Evolutionary conservation across 2,113 vertebrate species (phyloP).

Genomic region (Dendrocopos noguchii): DNA sequence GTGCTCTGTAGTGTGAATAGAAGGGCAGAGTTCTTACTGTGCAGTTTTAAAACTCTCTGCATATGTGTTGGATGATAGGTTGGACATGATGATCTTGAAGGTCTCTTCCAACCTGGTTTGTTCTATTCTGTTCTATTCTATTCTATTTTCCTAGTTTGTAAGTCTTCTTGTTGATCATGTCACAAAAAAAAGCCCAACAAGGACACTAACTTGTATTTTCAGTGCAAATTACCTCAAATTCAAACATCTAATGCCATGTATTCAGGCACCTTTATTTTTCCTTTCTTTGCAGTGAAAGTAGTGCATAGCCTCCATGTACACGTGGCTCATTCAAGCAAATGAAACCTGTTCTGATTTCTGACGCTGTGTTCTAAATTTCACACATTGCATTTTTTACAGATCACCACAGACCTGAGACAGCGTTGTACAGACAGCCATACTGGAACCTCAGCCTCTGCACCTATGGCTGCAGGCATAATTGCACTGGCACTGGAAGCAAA

Average conservation of each 20-base stretch:
- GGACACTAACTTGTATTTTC: neutral
- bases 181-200: neutral
- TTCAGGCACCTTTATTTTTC: neutral
- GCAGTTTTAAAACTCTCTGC: neutral
- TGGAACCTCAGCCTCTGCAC: constrained; percentile 96
- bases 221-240: neutral
- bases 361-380: constrained; percentile 33
- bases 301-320: neutral
- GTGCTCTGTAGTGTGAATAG: neutral
- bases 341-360: constrained; percentile 26
- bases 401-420: constrained; percentile 97
- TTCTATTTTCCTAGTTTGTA: neutral
- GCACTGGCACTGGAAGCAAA: constrained; percentile 97
- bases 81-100: no score
- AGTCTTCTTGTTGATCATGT: neutral
- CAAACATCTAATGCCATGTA: neutral
- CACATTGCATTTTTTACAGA: constrained; percentile 79
- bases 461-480: constrained; percentile 98
- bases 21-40: neutral
- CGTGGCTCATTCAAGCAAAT: neutral
- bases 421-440: constrained; percentile 99
- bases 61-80: no score
- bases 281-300: neutral
- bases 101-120: no score
- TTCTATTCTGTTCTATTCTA: no score